A percentile compares a stretch with the other conserved stretches of the same genome.
Conservation (phyloP, 2,113 vertebrate species). For the Phoxinus phoxinus region DNA sequence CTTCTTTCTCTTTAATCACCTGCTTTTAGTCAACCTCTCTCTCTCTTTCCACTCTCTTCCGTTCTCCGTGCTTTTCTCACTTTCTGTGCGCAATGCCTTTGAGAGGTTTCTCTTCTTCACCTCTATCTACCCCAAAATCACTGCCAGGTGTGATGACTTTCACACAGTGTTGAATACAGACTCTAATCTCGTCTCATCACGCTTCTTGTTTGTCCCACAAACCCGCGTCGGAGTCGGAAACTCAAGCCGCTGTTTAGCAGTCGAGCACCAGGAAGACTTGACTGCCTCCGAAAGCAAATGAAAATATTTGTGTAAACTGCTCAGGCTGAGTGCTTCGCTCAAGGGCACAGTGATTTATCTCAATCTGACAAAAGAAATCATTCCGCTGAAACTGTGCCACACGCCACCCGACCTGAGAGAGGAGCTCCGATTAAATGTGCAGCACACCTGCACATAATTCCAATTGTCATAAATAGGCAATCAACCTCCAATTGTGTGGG, state of each 20-base stretch:
- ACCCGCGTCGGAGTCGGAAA: background rate
- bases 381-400: conserved; percentile 18
- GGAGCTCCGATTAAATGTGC: conserved; percentile 5
- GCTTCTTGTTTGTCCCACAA: background rate
- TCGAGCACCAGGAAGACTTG: background rate
- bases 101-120: background rate
- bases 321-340: conserved; percentile 15
- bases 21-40: background rate
- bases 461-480: conserved; percentile 4
- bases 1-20: background rate
- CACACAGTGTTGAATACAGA: conserved; percentile 5
- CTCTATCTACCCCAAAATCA: conserved; percentile 4
- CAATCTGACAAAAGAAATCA: conserved; percentile 29
- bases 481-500: background rate
- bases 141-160: conserved; percentile 25
- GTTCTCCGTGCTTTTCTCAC: background rate
- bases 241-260: background rate
- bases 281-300: conserved; percentile 21
- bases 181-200: conserved; percentile 7
- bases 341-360: conserved; percentile 36
- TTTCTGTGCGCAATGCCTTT: background rate
- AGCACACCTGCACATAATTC: conserved; percentile 21
- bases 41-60: conserved; percentile 3
- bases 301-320: conserved; percentile 37
- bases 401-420: background rate